These are phyloP conservation scores for Psilopsiagon aurifrons DNA, from an alignment of 2,113 vertebrate species.

Conservation along the genomic window DNA sequence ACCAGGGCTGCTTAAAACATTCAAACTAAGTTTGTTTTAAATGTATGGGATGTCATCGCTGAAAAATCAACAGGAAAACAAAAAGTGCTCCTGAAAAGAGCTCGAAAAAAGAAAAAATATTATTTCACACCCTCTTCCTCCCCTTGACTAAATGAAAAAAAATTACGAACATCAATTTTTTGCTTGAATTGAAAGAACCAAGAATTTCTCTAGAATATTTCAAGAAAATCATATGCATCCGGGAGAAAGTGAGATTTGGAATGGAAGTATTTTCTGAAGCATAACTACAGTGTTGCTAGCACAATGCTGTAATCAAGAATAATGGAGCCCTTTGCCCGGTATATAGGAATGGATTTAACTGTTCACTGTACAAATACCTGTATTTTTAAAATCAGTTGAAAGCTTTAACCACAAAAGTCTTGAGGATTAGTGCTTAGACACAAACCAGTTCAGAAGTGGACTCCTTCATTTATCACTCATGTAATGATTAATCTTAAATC, in stretches of 20 bases:
- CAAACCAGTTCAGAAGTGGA: background rate
- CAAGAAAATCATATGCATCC: constrained; percentile 38
- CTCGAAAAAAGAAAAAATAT: background rate
- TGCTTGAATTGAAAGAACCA: background rate
- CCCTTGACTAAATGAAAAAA: background rate
- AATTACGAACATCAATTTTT: background rate
- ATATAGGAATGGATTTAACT: constrained; percentile 19
- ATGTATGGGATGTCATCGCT: background rate
- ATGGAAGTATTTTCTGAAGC: constrained; percentile 50
- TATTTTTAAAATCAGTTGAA: constrained; percentile 28
- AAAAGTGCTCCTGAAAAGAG: background rate
- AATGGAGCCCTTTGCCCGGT: constrained; percentile 8
- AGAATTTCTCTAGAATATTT: constrained; percentile 12
- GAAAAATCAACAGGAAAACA: background rate
- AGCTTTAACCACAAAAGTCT: constrained; percentile 18
- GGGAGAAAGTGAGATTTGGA: constrained; percentile 40
- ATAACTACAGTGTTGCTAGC: constrained; percentile 6
- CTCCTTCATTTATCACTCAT: constrained; percentile 3
- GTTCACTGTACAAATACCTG: background rate
- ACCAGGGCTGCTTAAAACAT: background rate
- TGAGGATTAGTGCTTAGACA: background rate
- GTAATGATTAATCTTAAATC: constrained; percentile 49
- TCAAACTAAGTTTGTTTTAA: background rate
- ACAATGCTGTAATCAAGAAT: constrained; percentile 59
- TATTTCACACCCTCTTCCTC: background rate